Evolutionary conservation across 2,888 invertebrate species (phyloP), one percentile per base, ranked within the genome.

Genomic region (Brachypalpus laphriformis): DNA sequence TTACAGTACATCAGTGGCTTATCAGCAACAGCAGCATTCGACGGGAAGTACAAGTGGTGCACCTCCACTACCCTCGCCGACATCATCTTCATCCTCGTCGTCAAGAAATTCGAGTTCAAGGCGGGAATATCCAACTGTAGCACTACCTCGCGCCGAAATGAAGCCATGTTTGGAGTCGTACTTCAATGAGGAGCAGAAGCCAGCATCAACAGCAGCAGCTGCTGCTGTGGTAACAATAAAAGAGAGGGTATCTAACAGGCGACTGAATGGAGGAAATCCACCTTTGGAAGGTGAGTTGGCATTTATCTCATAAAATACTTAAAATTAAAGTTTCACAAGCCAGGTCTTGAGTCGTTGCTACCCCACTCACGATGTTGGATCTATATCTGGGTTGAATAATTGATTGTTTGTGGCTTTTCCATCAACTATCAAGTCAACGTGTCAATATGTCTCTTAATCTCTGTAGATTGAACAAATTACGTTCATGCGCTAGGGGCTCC

Each of bases 131-230:
- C 89, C 91, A 63, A 88, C 91, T 9, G 91, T 91, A 4, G 88
- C 95, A 1, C 90, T 95, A 87, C 95, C 95, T 0, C 92, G 95
- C 61, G 95, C 95, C 9, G 95, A 95, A 88, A 94, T 95, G 88
- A 95, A 95, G 90, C 95, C 95, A 45, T 95, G 95, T 88, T 94
- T 95, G 87, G 95, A 95, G 88, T 95, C 95, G 7, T 95, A 95
- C 88, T 95, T 95, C 86, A 94, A 94, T 88, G 95, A 95, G 89
- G 95, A 95, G 89, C 93, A 93, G 25, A 94, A 94, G 87, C 91
- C 90, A 31, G 88, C 89, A 70, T 74, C 88, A 88, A 61, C 89
- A 87, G 87, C 88, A 89, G 63, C 89, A 87, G 87, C 89, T 88
- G 87, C 89, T 88, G 89, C 90, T 91, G 72, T 82, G 9, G 68